Evolutionary conservation across 2,888 invertebrate genomes (phyloP).

Genomic region (Mactromeris polynyma): DNA sequence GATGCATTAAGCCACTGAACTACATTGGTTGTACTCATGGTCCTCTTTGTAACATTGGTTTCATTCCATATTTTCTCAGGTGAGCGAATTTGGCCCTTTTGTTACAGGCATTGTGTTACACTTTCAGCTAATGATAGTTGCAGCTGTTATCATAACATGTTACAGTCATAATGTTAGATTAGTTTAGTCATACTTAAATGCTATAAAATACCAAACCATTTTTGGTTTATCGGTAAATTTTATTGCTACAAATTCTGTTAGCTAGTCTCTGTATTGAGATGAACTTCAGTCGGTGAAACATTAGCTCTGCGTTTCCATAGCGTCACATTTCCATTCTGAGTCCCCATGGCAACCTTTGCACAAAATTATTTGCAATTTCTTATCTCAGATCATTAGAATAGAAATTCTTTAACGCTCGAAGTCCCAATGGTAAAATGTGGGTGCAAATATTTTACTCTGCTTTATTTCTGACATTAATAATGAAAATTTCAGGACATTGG

Average conservation of each 20-base stretch:
- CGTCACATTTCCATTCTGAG: not conserved
- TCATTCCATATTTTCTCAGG: no score
- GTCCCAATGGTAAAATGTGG: not conserved
- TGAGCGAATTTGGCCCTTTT: no score
- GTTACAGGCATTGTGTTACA: no score
- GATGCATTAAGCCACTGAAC: no score
- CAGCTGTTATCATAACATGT: not conserved
- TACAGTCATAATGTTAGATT: not conserved
- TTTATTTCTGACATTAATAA: not conserved
- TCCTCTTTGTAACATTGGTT: no score
- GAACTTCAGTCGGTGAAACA: not conserved
- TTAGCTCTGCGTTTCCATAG: not conserved
- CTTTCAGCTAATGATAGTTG: no score
- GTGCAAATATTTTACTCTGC: not conserved
- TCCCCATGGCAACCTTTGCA: not conserved
- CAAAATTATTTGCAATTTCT: not conserved
- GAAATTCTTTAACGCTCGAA: not conserved
- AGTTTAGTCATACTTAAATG: not conserved
- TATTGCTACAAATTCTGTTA: not conserved
- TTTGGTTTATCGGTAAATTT: not conserved
- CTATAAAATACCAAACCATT: not conserved
- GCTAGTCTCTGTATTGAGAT: not conserved
- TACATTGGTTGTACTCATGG: no score
- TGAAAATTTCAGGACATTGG: not conserved
- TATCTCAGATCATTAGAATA: not conserved